phyloP scores from a whole-genome alignment of 2,113 vertebrate genomes.

The Callaeas wilsoni region DNA sequence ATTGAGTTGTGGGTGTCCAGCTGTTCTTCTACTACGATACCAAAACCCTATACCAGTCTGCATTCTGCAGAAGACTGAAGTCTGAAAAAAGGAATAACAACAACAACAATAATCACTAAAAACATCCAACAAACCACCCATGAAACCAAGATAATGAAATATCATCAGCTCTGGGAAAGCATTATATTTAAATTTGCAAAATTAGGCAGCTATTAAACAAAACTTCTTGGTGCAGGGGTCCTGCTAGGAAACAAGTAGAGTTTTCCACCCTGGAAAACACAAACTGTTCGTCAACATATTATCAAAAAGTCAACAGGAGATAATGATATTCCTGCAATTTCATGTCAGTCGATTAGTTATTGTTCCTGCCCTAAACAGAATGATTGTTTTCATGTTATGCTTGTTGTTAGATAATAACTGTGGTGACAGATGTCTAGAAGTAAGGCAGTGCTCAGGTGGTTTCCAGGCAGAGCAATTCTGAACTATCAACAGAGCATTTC shows the following conservation, averaged over 20 bases:
- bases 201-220: background rate
- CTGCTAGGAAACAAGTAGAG: background rate
- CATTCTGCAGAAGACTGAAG: background rate
- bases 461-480: slow-evolving; percentile 16
- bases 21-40: background rate
- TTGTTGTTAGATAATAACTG: slow-evolving; percentile 40
- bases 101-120: background rate
- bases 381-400: slow-evolving; percentile 21
- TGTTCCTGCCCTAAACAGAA: slow-evolving; percentile 19
- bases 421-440: slow-evolving; percentile 42
- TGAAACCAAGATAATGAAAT: background rate
- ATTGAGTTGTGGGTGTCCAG: background rate
- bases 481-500: background rate
- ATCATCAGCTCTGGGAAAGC: background rate
- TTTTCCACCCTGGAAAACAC: background rate
- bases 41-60: background rate
- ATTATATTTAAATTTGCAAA: background rate
- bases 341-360: slow-evolving; percentile 7
- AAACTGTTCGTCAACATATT: background rate
- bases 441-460: slow-evolving; percentile 11
- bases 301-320: slow-evolving; percentile 40
- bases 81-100: background rate
- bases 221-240: background rate
- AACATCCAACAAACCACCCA: background rate
- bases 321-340: slow-evolving; percentile 28